These are phyloP conservation scores for Apodemus speciosus DNA, from an alignment of 2,113 vertebrate genomes.

Conservation along the genomic window DNA sequence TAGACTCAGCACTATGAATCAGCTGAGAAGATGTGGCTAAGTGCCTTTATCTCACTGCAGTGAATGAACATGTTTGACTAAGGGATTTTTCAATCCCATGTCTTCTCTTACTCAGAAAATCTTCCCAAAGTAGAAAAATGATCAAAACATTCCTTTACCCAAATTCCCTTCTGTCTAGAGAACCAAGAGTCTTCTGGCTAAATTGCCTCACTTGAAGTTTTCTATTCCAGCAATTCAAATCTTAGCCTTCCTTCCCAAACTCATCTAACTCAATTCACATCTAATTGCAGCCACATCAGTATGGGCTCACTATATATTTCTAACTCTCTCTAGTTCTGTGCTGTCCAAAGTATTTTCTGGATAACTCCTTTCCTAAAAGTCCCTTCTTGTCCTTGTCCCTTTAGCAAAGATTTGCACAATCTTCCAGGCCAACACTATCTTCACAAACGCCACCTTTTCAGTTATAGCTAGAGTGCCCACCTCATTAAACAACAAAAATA, in stretches of 20 bases:
- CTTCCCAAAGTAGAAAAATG: background rate
- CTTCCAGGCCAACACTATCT: background rate
- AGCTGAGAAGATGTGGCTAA: background rate
- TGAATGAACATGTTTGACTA: slow-evolving; percentile 10
- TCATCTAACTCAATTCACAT: background rate
- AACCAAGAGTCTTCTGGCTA: background rate
- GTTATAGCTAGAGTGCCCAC: background rate
- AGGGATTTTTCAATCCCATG: background rate
- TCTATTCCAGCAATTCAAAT: background rate
- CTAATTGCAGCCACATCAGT: background rate
- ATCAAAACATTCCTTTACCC: background rate
- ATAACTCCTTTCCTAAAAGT: background rate
- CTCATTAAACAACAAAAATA: slow-evolving; percentile 23
- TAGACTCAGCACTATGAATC: background rate
- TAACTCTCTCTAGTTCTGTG: background rate
- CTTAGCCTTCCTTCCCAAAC: background rate
- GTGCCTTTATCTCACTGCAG: background rate
- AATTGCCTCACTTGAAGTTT: too few species aligned
- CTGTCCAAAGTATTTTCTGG: background rate
- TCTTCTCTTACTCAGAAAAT: background rate
- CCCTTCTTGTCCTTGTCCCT: background rate
- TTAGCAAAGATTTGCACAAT: background rate
- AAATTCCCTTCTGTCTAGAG: background rate
- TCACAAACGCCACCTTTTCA: background rate
- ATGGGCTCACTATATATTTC: background rate